A percentile compares a stretch with the other conserved stretches of the same genome.
These are phyloP conservation scores for Spodoptera exigua DNA, from an alignment of 2,888 invertebrate species.

Conservation along the genomic window DNA sequence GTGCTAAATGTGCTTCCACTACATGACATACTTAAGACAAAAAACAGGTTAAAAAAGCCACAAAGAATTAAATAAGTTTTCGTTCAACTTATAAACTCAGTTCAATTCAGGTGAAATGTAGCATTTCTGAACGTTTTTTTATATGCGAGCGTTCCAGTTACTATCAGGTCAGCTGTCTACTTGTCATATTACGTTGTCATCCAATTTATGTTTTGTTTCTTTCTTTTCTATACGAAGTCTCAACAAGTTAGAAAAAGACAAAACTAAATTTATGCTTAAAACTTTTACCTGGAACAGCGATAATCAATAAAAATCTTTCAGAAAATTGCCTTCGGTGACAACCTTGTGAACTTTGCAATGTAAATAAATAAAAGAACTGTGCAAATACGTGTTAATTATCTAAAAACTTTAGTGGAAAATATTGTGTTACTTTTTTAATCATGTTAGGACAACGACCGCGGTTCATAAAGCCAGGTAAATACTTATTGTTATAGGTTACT, in stretches of 20 bases:
- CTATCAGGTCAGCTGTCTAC: no score
- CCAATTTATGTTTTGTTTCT: not conserved
- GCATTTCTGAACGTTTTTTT: no score
- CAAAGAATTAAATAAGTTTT: no score
- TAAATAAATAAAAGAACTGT: constrained; percentile 38
- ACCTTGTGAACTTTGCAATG: not conserved
- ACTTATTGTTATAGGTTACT: constrained; percentile 11
- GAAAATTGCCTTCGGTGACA: not conserved
- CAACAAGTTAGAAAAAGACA: constrained; percentile 1
- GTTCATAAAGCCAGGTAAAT: constrained; percentile 80
- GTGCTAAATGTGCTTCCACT: no score
- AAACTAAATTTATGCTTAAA: no score
- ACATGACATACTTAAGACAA: no score
- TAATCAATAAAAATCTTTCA: constrained; percentile 30
- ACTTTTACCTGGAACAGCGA: constrained; percentile 1
- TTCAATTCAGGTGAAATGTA: no score
- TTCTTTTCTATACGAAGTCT: not conserved
- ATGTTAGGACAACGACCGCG: constrained; percentile 74
- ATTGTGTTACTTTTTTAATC: constrained; percentile 12
- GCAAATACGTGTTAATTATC: constrained; percentile 3
- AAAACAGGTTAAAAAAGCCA: no score
- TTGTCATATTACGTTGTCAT: no score
- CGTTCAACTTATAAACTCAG: no score
- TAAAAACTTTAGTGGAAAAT: constrained; percentile 6
- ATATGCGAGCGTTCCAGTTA: constrained; percentile 8